These are phyloP conservation scores for Bucco capensis DNA, from an alignment of 2,113 vertebrate species.

Conservation along the genomic window DNA sequence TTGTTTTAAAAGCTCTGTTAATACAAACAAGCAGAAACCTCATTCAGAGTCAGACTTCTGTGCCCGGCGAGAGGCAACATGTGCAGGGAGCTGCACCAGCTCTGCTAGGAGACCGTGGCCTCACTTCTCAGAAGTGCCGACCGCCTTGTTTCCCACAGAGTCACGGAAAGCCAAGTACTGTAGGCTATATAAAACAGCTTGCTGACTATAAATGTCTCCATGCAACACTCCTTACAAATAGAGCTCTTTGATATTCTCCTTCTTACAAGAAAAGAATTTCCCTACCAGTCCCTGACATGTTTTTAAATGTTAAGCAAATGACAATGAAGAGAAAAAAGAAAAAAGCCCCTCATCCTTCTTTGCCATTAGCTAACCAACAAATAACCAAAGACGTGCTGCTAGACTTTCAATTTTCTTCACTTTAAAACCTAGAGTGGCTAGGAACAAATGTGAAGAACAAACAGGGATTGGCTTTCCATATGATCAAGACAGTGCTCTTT, in stretches of 20 bases:
- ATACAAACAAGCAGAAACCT: not conserved
- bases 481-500: not conserved
- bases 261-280: not conserved
- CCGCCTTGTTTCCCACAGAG: not conserved
- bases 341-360: not conserved
- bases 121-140: not conserved
- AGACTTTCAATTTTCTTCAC: not conserved
- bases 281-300: not conserved
- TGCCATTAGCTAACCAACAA: not conserved
- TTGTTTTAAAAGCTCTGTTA: not conserved
- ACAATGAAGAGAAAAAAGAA: not conserved
- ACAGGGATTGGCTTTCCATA: fast-evolving
- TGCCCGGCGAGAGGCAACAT: not conserved
- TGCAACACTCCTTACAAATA: not conserved
- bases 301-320: not conserved
- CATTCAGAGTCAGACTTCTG: not conserved
- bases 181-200: conserved; percentile 8
- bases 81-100: not conserved
- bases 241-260: not conserved
- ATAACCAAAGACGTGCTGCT: not conserved
- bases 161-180: not conserved
- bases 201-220: not conserved
- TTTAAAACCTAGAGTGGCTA: not conserved
- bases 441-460: not conserved
- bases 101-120: not conserved